phyloP scores from a whole-genome alignment of 2,888 invertebrate genomes.

The Spatulosminthurus flaviceps region DNA sequence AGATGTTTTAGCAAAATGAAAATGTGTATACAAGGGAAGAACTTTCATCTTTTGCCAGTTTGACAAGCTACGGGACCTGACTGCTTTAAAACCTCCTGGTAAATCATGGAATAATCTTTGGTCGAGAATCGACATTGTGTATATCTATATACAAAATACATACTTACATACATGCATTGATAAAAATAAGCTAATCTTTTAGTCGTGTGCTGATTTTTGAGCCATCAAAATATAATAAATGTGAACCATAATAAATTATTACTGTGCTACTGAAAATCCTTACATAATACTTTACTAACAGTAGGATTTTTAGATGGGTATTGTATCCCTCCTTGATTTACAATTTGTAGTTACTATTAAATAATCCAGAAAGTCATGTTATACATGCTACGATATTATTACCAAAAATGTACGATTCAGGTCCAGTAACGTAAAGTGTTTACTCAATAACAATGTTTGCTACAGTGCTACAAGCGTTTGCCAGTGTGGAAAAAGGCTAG shows the following conservation, averaged over 20 bases:
- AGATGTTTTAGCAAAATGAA: background rate
- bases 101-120: background rate
- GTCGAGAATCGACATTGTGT: no score
- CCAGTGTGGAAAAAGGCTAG: background rate
- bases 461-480: background rate
- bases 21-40: background rate
- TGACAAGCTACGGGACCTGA: constrained; percentile 20
- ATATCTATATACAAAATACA: background rate
- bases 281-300: background rate
- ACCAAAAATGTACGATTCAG: background rate
- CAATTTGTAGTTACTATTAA: background rate
- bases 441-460: constrained; percentile 9
- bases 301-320: background rate
- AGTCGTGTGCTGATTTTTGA: background rate
- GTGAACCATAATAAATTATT: background rate
- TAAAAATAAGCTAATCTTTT: background rate
- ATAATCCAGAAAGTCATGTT: background rate
- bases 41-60: background rate
- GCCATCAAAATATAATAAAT: background rate
- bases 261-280: background rate
- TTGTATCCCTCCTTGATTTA: background rate
- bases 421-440: background rate
- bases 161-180: background rate
- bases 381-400: background rate
- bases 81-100: constrained; percentile 18